These are phyloP conservation scores for Anoura caudifer DNA, from an alignment of 2,113 vertebrate genomes.

Conservation along the genomic window DNA sequence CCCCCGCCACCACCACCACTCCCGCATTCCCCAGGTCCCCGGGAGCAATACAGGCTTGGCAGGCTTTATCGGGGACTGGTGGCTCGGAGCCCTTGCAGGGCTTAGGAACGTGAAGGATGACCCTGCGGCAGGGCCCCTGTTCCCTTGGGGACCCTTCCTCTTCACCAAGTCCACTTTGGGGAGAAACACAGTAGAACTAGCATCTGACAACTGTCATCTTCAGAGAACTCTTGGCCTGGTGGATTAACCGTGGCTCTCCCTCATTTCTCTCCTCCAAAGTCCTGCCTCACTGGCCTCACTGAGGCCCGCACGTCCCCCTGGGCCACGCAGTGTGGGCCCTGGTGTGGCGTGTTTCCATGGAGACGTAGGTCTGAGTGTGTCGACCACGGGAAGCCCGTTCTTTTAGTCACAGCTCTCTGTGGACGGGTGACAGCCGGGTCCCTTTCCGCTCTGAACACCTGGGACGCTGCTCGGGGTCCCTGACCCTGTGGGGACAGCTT, in stretches of 20 bases:
- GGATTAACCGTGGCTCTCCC: background rate
- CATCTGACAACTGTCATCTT: background rate
- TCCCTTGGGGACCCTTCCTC: fast-evolving
- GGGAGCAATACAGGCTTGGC: background rate
- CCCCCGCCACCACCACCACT: fast-evolving
- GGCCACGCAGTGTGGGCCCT: background rate
- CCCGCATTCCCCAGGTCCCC: fast-evolving
- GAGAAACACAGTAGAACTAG: background rate
- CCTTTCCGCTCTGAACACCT: background rate
- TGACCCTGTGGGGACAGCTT: background rate
- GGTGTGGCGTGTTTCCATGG: fast-evolving
- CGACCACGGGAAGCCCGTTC: no score
- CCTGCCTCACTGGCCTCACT: no score
- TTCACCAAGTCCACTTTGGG: background rate
- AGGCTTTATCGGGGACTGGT: fast-evolving
- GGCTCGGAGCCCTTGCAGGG: fast-evolving
- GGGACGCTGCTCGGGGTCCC: background rate
- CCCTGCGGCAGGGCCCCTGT: no score
- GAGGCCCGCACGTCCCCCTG: fast-evolving
- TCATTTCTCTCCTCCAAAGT: background rate
- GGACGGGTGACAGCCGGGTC: background rate
- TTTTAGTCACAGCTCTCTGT: no score
- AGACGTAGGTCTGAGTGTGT: no score
- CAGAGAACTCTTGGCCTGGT: background rate
- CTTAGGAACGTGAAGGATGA: background rate